These are phyloP conservation scores for Beaufortia kweichowensis DNA, from an alignment of 2,113 vertebrate species.

Conservation along the genomic window DNA sequence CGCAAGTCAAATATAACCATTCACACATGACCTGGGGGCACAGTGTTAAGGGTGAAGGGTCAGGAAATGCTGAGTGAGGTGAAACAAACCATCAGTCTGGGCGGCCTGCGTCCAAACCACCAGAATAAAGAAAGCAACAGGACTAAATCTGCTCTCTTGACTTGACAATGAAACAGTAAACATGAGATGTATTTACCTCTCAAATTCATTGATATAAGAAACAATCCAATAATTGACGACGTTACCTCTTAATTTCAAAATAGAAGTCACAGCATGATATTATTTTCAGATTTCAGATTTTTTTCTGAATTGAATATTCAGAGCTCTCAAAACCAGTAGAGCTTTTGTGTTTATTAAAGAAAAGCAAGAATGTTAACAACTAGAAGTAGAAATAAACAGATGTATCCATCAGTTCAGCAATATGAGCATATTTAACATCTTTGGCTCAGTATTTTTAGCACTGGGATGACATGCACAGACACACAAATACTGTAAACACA, in stretches of 20 bases:
- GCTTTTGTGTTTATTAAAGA: not conserved
- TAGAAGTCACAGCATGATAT: too few species aligned
- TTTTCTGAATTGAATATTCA: not conserved
- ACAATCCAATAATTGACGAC: too few species aligned
- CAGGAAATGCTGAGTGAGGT: slow-evolving; percentile 7
- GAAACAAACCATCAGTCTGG: slow-evolving; percentile 51
- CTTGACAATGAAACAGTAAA: slow-evolving; percentile 3
- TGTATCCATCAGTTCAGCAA: not conserved
- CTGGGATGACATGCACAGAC: not conserved
- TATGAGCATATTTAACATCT: not conserved
- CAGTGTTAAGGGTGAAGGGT: slow-evolving; percentile 17
- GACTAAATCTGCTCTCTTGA: slow-evolving; percentile 17
- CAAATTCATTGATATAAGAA: too few species aligned
- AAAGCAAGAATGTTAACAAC: not conserved
- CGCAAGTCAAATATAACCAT: slow-evolving; percentile 56
- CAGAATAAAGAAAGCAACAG: slow-evolving; percentile 35
- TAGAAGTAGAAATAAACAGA: not conserved
- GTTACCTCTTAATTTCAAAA: too few species aligned
- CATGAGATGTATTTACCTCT: not conserved
- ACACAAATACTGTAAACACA: slow-evolving; percentile 4
- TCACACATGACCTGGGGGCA: slow-evolving; percentile 54
- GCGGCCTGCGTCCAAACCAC: slow-evolving; percentile 11
- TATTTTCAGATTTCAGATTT: too few species aligned
- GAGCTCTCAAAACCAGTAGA: not conserved
- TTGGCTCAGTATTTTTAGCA: not conserved